These are phyloP conservation scores for Ophion ventricosus DNA, from an alignment of 2,888 invertebrate genomes.

Conservation along the genomic window DNA sequence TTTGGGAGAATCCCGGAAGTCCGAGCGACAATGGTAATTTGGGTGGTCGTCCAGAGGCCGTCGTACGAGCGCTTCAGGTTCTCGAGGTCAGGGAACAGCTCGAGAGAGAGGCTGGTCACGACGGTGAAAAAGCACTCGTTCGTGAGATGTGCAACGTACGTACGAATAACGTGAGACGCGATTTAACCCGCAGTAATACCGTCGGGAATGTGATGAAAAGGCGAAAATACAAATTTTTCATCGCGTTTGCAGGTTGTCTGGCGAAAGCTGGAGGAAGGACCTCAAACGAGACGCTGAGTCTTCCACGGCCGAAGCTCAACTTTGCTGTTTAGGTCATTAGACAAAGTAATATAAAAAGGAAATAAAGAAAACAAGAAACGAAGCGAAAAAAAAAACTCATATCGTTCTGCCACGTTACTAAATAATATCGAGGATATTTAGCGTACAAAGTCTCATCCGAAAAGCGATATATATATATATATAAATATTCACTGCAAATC, in stretches of 20 bases:
- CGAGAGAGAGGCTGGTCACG: conserved; percentile 89
- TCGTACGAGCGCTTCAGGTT: conserved; percentile 96
- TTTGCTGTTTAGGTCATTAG: conserved; percentile 11
- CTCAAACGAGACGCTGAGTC: conserved; percentile 85
- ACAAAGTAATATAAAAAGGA: conserved; percentile 3
- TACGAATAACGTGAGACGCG: conserved; percentile 63
- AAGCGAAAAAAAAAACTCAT: background rate
- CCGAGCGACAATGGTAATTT: conserved; percentile 80
- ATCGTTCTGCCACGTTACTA: conserved; percentile 47
- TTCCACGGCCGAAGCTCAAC: conserved; percentile 22
- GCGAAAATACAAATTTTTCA: conserved; percentile 24
- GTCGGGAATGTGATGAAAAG: background rate
- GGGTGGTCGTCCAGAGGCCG: conserved; percentile 93
- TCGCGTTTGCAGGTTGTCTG: conserved; percentile 89
- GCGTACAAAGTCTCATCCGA: background rate
- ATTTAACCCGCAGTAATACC: background rate
- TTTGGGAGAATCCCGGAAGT: conserved; percentile 76
- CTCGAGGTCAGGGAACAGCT: conserved; percentile 95
- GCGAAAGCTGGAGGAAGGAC: conserved; percentile 94
- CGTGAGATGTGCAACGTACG: conserved; percentile 97
- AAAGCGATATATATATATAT: background rate
- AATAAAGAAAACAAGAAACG: background rate
- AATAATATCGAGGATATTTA: background rate
- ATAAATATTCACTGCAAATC: background rate
- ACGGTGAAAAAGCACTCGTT: conserved; percentile 96